Conservation (phyloP, 1,140 invertebrate species). For the Drosophila leontia region DNA sequence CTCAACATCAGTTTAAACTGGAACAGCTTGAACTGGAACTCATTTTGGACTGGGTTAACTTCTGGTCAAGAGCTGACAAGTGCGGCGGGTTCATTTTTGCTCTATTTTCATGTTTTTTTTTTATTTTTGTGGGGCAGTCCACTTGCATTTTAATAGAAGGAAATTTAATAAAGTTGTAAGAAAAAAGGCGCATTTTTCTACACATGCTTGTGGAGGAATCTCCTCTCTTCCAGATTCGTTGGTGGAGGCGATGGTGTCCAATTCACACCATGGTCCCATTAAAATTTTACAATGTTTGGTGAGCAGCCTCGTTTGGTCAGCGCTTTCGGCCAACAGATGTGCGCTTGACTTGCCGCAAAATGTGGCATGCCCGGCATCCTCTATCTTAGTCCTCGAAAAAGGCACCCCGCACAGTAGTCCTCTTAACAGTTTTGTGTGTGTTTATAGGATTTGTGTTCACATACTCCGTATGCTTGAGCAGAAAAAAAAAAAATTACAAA, state of each 20-base stretch:
- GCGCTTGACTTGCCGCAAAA: conserved; percentile 65
- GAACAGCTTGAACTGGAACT: conserved; percentile 27
- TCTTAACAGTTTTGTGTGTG: conserved; percentile 23
- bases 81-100: conserved; percentile 11
- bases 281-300: conserved; percentile 65
- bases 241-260: conserved; percentile 25
- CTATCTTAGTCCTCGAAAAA: conserved; percentile 19
- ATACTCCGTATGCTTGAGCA: conserved; percentile 49
- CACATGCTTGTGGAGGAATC: conserved; percentile 1
- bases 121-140: conserved; percentile 18
- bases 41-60: conserved; percentile 35
- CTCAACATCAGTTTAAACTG: conserved; percentile 10
- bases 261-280: conserved; percentile 60
- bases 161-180: conserved; percentile 56
- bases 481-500: conserved; percentile 62
- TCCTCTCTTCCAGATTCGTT: neutral
- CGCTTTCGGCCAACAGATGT: conserved; percentile 60
- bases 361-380: conserved; percentile 34
- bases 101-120: neutral
- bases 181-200: conserved; percentile 30
- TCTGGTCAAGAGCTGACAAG: conserved; percentile 54
- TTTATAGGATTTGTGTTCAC: conserved; percentile 66
- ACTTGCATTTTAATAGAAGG: conserved; percentile 53
- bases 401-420: neutral
- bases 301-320: conserved; percentile 55